Percentiles rank a stretch among this genome's conserved stretches.
phyloP scores from a whole-genome alignment of 2,113 vertebrate genomes.

The Sphaerodactylus townsendi region DNA sequence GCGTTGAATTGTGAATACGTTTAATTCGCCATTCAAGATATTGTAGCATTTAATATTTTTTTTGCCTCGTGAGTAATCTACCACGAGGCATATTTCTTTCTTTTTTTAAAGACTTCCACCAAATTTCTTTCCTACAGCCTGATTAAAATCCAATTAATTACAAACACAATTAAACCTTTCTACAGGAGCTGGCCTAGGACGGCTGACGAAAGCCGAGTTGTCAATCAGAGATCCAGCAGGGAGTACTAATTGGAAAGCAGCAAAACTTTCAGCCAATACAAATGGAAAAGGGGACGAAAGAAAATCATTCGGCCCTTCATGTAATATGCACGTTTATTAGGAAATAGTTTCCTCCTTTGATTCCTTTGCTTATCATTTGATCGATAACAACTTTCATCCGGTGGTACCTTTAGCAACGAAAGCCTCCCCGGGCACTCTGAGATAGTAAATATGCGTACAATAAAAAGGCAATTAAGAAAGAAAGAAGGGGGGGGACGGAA shows the following conservation, averaged over 20 bases:
- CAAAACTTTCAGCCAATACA: constrained; percentile 49
- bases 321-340: constrained; percentile 52
- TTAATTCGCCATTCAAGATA: constrained; percentile 65
- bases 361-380: constrained; percentile 54
- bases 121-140: constrained; percentile 58
- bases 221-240: constrained; percentile 44
- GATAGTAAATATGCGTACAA: constrained; percentile 58
- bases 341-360: constrained; percentile 55
- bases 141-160: constrained; percentile 71
- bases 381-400: constrained; percentile 56
- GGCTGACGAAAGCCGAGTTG: constrained; percentile 38
- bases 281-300: constrained; percentile 37
- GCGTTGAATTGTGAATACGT: constrained; percentile 62
- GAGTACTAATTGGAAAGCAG: constrained; percentile 29
- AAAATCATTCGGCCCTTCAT: constrained; percentile 9
- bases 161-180: constrained; percentile 61
- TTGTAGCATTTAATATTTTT: constrained; percentile 60
- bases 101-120: constrained; percentile 18
- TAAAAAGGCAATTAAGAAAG: constrained; percentile 59
- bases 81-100: constrained; percentile 22
- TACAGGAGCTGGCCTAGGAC: constrained; percentile 43
- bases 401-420: constrained; percentile 47
- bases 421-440: constrained; percentile 40
- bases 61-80: constrained; percentile 50
- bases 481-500: constrained; percentile 54